Conservation (phyloP, 2,888 invertebrate species). For the Agrochola lychnidis region DNA sequence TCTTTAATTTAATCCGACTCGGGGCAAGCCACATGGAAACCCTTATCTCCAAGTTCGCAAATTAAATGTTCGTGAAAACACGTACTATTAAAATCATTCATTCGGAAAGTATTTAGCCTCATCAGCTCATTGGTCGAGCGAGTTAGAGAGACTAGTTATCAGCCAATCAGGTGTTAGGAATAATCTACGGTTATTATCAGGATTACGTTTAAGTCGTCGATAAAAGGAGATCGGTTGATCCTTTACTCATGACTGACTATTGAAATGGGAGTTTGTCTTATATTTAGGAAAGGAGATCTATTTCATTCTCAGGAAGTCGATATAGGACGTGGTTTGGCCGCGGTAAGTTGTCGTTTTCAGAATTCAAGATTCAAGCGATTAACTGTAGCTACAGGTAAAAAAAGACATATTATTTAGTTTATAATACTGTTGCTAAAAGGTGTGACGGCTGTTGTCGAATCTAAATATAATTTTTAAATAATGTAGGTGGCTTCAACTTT, state of each 20-base stretch:
- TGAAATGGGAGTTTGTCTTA: slow-evolving; percentile 10
- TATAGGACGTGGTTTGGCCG: neutral
- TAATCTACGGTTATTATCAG: slow-evolving; percentile 29
- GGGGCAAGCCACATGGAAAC: slow-evolving; percentile 52
- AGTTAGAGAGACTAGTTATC: slow-evolving; percentile 1
- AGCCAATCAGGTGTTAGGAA: slow-evolving; percentile 22
- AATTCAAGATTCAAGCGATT: slow-evolving; percentile 21
- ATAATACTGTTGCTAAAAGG: neutral
- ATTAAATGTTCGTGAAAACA: slow-evolving; percentile 51
- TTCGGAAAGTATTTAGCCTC: slow-evolving; percentile 37
- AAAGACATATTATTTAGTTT: neutral
- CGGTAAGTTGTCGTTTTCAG: slow-evolving; percentile 7
- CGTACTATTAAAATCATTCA: slow-evolving; percentile 48
- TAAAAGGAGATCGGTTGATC: slow-evolving; percentile 34
- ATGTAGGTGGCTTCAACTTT: neutral
- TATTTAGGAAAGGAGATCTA: slow-evolving; percentile 3
- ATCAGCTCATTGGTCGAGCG: slow-evolving; percentile 12
- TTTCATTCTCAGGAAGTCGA: slow-evolving; percentile 23
- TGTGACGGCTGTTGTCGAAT: neutral
- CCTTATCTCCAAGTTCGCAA: slow-evolving; percentile 59
- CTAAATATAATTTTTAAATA: neutral
- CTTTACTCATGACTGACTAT: slow-evolving; percentile 20
- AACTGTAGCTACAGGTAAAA: neutral
- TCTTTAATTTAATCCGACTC: slow-evolving; percentile 53
- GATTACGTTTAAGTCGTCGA: slow-evolving; percentile 33